Conservation (phyloP, 2,888 invertebrate species). For the Julus scanicus region DNA sequence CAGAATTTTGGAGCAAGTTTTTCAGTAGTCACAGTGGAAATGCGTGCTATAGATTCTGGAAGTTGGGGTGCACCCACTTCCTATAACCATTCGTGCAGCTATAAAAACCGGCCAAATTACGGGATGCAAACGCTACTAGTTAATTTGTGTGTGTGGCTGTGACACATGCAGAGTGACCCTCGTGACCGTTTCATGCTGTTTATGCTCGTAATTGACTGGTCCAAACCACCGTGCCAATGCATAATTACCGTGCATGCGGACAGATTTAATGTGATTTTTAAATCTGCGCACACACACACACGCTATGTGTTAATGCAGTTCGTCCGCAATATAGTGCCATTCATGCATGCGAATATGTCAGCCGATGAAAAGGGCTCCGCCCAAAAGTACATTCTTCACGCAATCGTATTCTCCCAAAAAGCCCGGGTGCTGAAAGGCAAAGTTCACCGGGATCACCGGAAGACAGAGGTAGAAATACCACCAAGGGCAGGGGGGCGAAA, state of each 20-base stretch:
- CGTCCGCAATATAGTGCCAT: neutral
- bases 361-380: constrained; percentile 40
- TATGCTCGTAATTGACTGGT: constrained; percentile 15
- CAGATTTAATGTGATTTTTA: constrained; percentile 43
- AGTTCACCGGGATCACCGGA: neutral
- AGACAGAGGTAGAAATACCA: constrained; percentile 1
- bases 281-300: neutral
- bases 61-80: constrained; percentile 3
- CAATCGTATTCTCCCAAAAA: neutral
- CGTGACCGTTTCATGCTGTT: constrained; percentile 43
- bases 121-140: neutral
- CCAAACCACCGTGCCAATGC: constrained; percentile 29
- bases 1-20: too few species aligned
- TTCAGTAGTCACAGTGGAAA: neutral
- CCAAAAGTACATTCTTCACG: constrained; percentile 37
- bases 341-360: constrained; percentile 26
- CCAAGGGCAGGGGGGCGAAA: neutral
- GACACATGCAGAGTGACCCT: constrained; percentile 40
- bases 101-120: neutral
- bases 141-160: constrained; percentile 14
- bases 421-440: constrained; percentile 1
- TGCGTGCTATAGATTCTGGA: neutral
- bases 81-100: neutral
- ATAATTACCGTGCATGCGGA: constrained; percentile 5
- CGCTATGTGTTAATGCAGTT: neutral